Conservation (phyloP, 92 coral and sea anemone species). For the Palythoa heliodiscus region DNA sequence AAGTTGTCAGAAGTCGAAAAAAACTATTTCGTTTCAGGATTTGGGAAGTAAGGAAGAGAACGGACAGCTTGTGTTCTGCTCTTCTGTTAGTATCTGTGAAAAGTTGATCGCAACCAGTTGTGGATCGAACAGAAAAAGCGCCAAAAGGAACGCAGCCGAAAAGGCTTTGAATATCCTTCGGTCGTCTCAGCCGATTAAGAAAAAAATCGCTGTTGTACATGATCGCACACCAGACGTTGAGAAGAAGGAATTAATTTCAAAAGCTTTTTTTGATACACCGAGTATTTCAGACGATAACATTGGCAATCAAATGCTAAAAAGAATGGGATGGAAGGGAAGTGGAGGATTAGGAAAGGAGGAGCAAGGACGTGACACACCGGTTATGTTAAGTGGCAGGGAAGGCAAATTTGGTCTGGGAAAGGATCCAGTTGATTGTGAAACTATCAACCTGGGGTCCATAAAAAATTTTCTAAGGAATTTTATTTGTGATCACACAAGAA, state of each 20-base stretch:
- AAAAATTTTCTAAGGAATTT: constrained; percentile 68
- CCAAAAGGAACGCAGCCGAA: constrained; percentile 81
- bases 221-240: constrained; percentile 65
- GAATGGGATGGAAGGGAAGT: constrained; percentile 97
- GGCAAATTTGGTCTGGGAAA: constrained; percentile 83
- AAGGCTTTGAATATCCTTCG: constrained; percentile 80
- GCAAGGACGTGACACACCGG: constrained; percentile 91
- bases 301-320: constrained; percentile 85
- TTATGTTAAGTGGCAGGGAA: constrained; percentile 69
- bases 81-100: constrained; percentile 69
- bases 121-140: constrained; percentile 71
- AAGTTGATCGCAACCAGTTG: constrained; percentile 75
- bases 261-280: constrained; percentile 71
- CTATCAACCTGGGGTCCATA: constrained; percentile 63
- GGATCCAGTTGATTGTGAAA: constrained; percentile 16
- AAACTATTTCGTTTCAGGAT: constrained; percentile 72
- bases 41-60: constrained; percentile 40
- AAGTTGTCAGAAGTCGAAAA: constrained; percentile 82
- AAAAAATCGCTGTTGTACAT: constrained; percentile 41
- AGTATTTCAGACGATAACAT: constrained; percentile 80
- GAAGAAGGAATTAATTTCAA: constrained; percentile 65
- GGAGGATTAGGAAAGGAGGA: constrained; percentile 92
- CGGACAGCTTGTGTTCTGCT: constrained; percentile 37
- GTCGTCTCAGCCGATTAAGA: constrained; percentile 75
- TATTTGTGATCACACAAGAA: constrained; percentile 59